phyloP scores from a whole-genome alignment of 1,140 invertebrate genomes.

The Cherax quadricarinatus region DNA sequence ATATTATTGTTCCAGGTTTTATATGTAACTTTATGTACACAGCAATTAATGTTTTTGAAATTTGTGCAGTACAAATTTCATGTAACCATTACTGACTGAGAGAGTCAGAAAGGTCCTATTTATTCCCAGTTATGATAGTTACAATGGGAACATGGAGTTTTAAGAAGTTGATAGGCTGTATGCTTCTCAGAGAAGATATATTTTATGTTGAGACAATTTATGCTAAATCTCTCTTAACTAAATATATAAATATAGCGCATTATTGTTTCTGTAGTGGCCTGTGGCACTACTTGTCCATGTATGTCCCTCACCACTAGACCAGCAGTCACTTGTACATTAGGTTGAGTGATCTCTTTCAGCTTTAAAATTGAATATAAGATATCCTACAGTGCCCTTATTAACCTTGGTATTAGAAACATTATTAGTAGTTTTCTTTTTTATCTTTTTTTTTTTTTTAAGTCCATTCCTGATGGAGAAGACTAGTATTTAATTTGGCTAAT shows the following conservation, averaged over 20 bases:
- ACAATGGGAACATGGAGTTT: constrained; percentile 9
- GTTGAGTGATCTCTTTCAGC: constrained; percentile 59
- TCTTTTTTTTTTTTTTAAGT: constrained; percentile 28
- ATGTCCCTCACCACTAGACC: constrained; percentile 51
- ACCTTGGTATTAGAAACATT: constrained; percentile 31
- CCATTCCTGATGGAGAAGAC: constrained; percentile 65
- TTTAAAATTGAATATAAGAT: constrained; percentile 42
- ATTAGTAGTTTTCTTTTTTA: constrained; percentile 27
- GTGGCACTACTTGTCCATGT: constrained; percentile 16
- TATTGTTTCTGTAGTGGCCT: constrained; percentile 40
- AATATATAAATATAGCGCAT: background rate
- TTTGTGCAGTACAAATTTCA: background rate
- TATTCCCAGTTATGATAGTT: constrained; percentile 18
- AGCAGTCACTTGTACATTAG: constrained; percentile 54
- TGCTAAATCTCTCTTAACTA: constrained; percentile 2
- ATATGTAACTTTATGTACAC: background rate
- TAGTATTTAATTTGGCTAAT: constrained; percentile 65
- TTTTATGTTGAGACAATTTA: constrained; percentile 32
- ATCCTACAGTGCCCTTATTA: constrained; percentile 50
- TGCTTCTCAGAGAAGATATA: constrained; percentile 42
- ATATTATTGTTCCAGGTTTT: constrained; percentile 9
- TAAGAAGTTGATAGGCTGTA: constrained; percentile 7
- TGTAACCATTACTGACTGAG: background rate
- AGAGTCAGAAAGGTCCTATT: background rate
- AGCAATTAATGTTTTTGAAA: background rate